These are phyloP conservation scores for Trididemnum clinides DNA, from an alignment of 23 tunicate species.

Conservation along the genomic window DNA sequence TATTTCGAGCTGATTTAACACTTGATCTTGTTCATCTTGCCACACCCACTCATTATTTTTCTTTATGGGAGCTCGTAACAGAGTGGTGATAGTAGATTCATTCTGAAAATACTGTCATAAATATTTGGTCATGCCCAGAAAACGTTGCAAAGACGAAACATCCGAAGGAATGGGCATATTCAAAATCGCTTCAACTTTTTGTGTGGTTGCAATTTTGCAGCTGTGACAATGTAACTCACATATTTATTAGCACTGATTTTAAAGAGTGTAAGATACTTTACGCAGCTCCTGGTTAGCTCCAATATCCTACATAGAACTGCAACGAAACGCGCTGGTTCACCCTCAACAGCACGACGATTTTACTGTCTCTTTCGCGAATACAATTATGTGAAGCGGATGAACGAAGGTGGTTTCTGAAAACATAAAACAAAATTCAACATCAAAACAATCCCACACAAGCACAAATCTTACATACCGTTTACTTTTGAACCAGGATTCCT, in stretches of 20 bases:
- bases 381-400: too few species aligned
- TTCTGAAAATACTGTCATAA: not conserved
- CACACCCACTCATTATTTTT: not conserved
- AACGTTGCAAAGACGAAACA: conserved; percentile 1
- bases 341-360: too few species aligned
- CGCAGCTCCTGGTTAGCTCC: too few species aligned
- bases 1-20: not conserved
- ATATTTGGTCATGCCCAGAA: conserved; percentile 27
- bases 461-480: too few species aligned
- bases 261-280: conserved; percentile 52
- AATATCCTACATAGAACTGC: too few species aligned
- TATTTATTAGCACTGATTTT: not conserved
- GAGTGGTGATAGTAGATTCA: not conserved
- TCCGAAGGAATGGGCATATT: too few species aligned
- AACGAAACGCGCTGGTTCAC: too few species aligned
- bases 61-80: not conserved
- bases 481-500: too few species aligned
- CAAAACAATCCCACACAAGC: too few species aligned
- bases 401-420: too few species aligned
- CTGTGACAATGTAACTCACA: not conserved
- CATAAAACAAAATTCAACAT: too few species aligned
- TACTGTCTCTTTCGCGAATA: too few species aligned
- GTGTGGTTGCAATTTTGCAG: conserved; percentile 20
- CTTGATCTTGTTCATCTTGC: conserved; percentile 1
- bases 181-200: not conserved